These are phyloP conservation scores for Drosophila grimshawi DNA, from an alignment of 1,140 invertebrate genomes.

Conservation along the genomic window DNA sequence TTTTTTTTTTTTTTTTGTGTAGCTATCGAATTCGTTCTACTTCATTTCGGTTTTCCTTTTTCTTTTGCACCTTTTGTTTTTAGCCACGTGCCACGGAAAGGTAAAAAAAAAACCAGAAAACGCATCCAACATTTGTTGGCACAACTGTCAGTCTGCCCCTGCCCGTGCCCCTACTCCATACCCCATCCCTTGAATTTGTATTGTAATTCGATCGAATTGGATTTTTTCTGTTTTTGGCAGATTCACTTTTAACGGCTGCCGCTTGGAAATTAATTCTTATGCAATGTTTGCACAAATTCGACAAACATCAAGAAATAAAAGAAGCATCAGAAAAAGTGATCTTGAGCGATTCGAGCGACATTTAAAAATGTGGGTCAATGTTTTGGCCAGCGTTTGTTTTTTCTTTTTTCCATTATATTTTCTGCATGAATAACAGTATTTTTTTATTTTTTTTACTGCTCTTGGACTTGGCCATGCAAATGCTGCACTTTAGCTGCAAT, in stretches of 20 bases:
- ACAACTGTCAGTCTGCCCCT: slow-evolving; percentile 65
- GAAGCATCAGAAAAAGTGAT: slow-evolving; percentile 41
- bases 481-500: slow-evolving; percentile 57
- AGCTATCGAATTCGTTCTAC: slow-evolving; percentile 71
- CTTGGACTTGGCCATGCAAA: slow-evolving; percentile 81
- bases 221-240: slow-evolving; percentile 33
- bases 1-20: slow-evolving; percentile 30
- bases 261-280: slow-evolving; percentile 45
- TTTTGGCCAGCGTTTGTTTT: slow-evolving; percentile 44
- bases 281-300: slow-evolving; percentile 68
- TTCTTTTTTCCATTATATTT: slow-evolving; percentile 43
- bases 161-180: neutral
- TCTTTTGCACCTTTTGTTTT: slow-evolving; percentile 70
- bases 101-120: slow-evolving; percentile 40
- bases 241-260: slow-evolving; percentile 68
- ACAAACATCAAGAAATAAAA: slow-evolving; percentile 18
- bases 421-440: slow-evolving; percentile 74
- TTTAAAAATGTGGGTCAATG: slow-evolving; percentile 72
- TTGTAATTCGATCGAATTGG: slow-evolving; percentile 70
- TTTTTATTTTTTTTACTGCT: slow-evolving; percentile 46
- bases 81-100: slow-evolving; percentile 66
- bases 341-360: slow-evolving; percentile 44
- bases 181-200: slow-evolving; percentile 40
- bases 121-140: slow-evolving; percentile 75
- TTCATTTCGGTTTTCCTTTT: slow-evolving; percentile 69